phyloP scores from a whole-genome alignment of 2,797 vertebrate species.

The Anomalospiza imberbis region DNA sequence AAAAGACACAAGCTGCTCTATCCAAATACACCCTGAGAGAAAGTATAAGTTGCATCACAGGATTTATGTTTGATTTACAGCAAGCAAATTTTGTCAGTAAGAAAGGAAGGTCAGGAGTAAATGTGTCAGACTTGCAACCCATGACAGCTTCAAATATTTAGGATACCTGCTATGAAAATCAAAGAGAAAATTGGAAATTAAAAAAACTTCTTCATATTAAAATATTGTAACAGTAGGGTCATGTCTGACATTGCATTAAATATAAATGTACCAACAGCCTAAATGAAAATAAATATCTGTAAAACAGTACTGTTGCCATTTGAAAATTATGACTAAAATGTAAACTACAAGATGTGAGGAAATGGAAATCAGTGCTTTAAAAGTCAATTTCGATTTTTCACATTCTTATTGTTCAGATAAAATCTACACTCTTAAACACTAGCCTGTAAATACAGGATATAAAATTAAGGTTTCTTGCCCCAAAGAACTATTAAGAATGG shows the following conservation, averaged over 20 bases:
- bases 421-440: not conserved
- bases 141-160: not conserved
- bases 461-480: not conserved
- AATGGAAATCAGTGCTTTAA: not conserved
- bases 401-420: slow-evolving; percentile 16
- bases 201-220: not conserved
- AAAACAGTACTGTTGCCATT: not conserved
- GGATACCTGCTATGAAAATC: not conserved
- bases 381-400: not conserved
- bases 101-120: not conserved
- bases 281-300: not conserved
- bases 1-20: not conserved
- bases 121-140: not conserved
- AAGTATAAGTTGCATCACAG: not conserved
- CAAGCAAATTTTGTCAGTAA: not conserved
- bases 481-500: not conserved
- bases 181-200: not conserved
- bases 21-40: not conserved
- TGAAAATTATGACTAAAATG: not conserved
- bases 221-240: not conserved
- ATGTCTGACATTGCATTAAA: not conserved
- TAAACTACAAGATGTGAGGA: not conserved
- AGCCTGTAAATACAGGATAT: not conserved
- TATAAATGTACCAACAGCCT: not conserved
- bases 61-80: not conserved